phyloP scores from a whole-genome alignment of 2,888 invertebrate genomes.

The Ornithoptera alexandrae region DNA sequence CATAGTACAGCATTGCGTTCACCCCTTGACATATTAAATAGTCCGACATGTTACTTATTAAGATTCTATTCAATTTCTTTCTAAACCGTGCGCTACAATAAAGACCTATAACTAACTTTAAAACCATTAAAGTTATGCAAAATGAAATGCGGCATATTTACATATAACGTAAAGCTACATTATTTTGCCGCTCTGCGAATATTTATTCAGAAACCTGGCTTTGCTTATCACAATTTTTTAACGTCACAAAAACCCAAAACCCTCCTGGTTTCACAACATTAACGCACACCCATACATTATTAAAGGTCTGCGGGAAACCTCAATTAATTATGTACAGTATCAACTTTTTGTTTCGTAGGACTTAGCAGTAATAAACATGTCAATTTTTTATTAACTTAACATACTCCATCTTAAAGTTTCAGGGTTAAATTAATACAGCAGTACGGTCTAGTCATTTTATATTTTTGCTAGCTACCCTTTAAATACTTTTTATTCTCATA shows the following conservation, averaged over 20 bases:
- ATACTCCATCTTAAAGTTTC: not conserved
- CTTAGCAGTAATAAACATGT: conserved; percentile 6
- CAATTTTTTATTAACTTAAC: conserved; percentile 9
- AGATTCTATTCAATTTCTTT: no score
- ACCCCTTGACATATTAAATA: no score
- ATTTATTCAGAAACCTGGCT: not conserved
- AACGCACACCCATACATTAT: not conserved
- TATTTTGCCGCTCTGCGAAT: not conserved
- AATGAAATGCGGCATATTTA: no score
- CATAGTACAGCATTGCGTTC: no score
- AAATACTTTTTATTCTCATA: no score
- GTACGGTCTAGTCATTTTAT: not conserved
- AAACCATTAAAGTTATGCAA: no score
- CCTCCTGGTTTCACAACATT: not conserved
- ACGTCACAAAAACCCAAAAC: not conserved
- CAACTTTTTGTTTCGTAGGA: conserved; percentile 4
- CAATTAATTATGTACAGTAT: conserved; percentile 13
- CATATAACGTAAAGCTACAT: no score
- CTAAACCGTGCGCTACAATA: no score
- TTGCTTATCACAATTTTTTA: not conserved
- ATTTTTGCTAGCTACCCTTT: conserved; percentile 9
- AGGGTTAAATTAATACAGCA: not conserved
- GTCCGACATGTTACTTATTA: no score
- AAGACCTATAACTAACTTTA: no score
- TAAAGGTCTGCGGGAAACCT: conserved; percentile 1